Evolutionary conservation across 2,888 invertebrate species (phyloP).

Genomic region (Taphrorychus bicolor): DNA sequence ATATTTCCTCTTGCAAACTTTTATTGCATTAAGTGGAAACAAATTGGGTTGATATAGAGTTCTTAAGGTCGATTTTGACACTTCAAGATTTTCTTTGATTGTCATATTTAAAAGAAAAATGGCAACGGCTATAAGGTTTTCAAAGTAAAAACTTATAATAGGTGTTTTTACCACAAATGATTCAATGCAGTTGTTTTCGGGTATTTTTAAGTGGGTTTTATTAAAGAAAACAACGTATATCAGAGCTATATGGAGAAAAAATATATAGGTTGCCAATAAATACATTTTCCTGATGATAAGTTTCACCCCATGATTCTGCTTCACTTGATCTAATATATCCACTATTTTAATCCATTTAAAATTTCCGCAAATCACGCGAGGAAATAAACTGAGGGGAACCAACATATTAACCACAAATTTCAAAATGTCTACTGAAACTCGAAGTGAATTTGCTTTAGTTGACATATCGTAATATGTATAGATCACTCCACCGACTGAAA

Average conservation of each 20-base stretch:
- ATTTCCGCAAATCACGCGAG: neutral
- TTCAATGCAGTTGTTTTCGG: neutral
- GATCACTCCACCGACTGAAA: neutral
- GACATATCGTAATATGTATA: neutral
- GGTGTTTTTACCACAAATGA: neutral
- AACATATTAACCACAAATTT: conserved; percentile 1
- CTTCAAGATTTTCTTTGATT: conserved; percentile 6
- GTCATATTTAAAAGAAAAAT: neutral
- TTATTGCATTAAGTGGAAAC: neutral
- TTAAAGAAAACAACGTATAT: neutral
- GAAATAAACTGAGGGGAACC: neutral
- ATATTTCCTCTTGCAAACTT: conserved; percentile 14
- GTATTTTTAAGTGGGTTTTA: neutral
- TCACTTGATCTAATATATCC: neutral
- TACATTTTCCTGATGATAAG: too few relatives aligned
- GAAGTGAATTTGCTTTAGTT: neutral
- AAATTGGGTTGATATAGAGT: neutral
- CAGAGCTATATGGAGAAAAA: neutral
- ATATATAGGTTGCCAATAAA: too few relatives aligned
- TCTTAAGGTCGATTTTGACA: neutral
- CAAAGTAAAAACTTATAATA: neutral
- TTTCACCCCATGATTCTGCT: neutral
- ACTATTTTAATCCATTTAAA: neutral
- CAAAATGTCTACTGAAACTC: conserved; percentile 7
- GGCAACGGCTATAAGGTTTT: conserved; percentile 3